A percentile compares a stretch with the other conserved stretches of the same genome.
Evolutionary conservation across 1,140 invertebrate genomes (phyloP).

Genomic region (Homalodisca vitripennis): DNA sequence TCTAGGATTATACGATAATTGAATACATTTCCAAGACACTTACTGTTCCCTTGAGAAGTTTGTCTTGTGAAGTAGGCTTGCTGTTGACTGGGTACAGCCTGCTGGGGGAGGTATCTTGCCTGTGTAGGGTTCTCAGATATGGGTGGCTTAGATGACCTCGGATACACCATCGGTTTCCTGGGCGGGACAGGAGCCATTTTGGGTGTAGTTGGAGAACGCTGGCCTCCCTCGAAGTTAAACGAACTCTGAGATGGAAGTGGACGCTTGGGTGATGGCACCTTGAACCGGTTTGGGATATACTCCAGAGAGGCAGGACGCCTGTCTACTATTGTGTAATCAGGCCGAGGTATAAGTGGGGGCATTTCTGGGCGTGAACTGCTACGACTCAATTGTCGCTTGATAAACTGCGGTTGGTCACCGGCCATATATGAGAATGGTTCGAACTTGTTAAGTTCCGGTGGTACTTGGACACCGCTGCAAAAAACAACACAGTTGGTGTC

Average conservation of each 20-base stretch:
- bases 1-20: too few species aligned
- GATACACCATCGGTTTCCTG: neutral
- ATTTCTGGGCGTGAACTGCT: neutral
- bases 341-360: neutral
- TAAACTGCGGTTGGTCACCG: constrained; percentile 6
- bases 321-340: neutral
- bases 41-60: neutral
- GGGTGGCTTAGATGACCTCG: neutral
- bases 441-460: constrained; percentile 17
- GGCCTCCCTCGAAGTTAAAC: neutral
- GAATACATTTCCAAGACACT: too few species aligned
- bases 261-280: neutral
- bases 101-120: neutral
- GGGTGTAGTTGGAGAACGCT: neutral
- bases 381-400: neutral
- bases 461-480: constrained; percentile 7
- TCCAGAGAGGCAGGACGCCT: constrained; percentile 8
- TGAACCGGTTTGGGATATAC: constrained; percentile 11
- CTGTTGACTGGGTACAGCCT: neutral
- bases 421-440: constrained; percentile 14
- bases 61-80: neutral
- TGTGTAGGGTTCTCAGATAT: neutral
- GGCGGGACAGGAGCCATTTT: neutral
- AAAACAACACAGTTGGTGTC: neutral
- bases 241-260: constrained; percentile 11